phyloP scores from a whole-genome alignment of 2,888 invertebrate species.

The Camptogramma bilineatum region DNA sequence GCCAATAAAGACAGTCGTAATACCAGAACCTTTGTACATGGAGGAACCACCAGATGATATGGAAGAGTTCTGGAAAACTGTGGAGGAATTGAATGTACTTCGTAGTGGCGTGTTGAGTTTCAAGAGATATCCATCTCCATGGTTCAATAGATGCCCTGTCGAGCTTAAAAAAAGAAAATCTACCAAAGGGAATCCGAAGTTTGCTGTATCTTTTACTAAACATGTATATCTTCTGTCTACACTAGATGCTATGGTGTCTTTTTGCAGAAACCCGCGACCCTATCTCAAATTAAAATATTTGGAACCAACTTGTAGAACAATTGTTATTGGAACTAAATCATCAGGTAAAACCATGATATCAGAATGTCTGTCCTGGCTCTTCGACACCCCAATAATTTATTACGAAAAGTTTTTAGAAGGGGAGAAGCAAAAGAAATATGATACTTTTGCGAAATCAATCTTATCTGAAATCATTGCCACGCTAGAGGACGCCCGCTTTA shows the following conservation, averaged over 20 bases:
- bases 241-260: slow-evolving; percentile 77
- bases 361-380: slow-evolving; percentile 81
- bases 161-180: slow-evolving; percentile 84
- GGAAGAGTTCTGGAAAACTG: slow-evolving; percentile 73
- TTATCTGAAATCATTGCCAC: slow-evolving; percentile 72
- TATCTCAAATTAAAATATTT: slow-evolving; percentile 85
- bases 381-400: slow-evolving; percentile 77
- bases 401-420: slow-evolving; percentile 57
- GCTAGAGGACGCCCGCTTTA: slow-evolving; percentile 69
- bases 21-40: slow-evolving; percentile 72
- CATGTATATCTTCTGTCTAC: slow-evolving; percentile 86
- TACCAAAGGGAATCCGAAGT: slow-evolving; percentile 79
- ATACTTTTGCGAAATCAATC: slow-evolving; percentile 61
- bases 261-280: slow-evolving; percentile 87
- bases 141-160: slow-evolving; percentile 87
- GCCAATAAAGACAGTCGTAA: slow-evolving; percentile 62
- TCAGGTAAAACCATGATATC: slow-evolving; percentile 87
- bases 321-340: slow-evolving; percentile 85
- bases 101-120: slow-evolving; percentile 60
- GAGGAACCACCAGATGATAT: slow-evolving; percentile 68
- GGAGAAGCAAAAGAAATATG: slow-evolving; percentile 62
- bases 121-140: slow-evolving; percentile 79
- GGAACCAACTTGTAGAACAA: slow-evolving; percentile 85
- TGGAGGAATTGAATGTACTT: slow-evolving; percentile 62
- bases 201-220: slow-evolving; percentile 86